Conservation (phyloP, 2,113 vertebrate species). For the Ahaetulla prasina region DNA sequence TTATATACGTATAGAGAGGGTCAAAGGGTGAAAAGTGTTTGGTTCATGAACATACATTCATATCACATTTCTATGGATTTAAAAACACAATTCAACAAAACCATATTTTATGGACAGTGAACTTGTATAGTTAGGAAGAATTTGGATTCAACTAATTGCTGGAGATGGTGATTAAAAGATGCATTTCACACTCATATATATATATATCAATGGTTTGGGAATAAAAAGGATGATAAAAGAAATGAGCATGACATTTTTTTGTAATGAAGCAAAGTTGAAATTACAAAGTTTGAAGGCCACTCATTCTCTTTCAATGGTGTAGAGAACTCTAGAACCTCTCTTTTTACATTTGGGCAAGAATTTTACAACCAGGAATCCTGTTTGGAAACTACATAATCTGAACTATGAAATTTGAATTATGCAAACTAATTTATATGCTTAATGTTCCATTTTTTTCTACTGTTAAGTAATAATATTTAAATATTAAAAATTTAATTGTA, state of each 20-base stretch:
- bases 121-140: neutral
- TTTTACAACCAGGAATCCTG: neutral
- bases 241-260: neutral
- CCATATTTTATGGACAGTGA: neutral
- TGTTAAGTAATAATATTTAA: neutral
- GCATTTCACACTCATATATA: neutral
- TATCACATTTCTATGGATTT: neutral
- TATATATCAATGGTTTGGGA: neutral
- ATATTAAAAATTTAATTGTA: neutral
- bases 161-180: neutral
- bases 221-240: neutral
- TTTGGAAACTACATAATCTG: neutral
- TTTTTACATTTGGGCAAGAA: neutral
- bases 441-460: neutral
- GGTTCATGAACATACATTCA: neutral
- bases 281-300: neutral
- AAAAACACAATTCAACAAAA: neutral
- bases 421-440: neutral
- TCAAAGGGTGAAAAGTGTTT: neutral
- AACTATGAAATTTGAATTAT: neutral
- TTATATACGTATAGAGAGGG: neutral
- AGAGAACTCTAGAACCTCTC: neutral
- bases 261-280: neutral
- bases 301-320: neutral
- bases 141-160: neutral